phyloP scores from a whole-genome alignment of 2,797 vertebrate species.

The Pagetopsis macropterus region DNA sequence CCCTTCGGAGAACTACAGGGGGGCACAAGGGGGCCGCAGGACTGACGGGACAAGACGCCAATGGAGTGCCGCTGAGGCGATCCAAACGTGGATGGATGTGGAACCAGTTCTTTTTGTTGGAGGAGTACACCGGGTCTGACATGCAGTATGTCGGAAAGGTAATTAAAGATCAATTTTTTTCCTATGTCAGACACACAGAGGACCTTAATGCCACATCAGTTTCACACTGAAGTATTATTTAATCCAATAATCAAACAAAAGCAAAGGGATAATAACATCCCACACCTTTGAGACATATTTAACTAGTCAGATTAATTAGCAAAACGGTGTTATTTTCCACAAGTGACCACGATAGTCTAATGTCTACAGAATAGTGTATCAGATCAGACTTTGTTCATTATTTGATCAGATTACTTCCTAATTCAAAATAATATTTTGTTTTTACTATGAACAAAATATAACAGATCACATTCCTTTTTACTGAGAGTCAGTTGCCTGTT shows the following conservation, averaged over 20 bases:
- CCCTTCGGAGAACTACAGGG: conserved; percentile 89
- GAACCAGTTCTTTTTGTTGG: conserved; percentile 98
- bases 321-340: neutral
- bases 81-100: conserved; percentile 98
- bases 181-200: neutral
- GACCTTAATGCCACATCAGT: neutral
- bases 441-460: too few species aligned
- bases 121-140: conserved; percentile 93
- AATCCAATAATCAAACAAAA: neutral
- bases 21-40: conserved; percentile 57
- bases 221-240: neutral
- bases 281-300: neutral
- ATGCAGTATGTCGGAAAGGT: conserved; percentile 97
- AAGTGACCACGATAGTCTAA: neutral
- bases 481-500: neutral
- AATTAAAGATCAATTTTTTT: conserved; percentile 1
- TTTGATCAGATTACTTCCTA: neutral
- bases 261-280: neutral
- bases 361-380: too few species aligned
- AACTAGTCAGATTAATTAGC: neutral
- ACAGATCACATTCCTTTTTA: neutral
- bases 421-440: neutral
- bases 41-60: conserved; percentile 79
- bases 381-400: neutral
- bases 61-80: conserved; percentile 84